Evolutionary conservation across 2,888 invertebrate genomes (phyloP).

Genomic region (Drosophila vallismaia): DNA sequence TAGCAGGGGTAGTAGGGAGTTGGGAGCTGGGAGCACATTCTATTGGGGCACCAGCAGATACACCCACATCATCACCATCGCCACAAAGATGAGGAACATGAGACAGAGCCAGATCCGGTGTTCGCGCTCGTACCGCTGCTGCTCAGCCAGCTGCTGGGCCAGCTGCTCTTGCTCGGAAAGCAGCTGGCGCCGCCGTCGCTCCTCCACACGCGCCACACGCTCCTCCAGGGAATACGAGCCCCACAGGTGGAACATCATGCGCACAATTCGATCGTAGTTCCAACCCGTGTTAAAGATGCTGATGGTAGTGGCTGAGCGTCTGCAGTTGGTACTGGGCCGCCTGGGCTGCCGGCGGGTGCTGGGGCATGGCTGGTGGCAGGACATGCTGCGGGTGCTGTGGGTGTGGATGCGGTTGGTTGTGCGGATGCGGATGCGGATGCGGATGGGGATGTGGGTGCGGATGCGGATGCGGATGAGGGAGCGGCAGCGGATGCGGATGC

Average conservation of each 20-base stretch:
- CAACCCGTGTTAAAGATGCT: constrained; percentile 75
- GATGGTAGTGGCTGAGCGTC: constrained; percentile 71
- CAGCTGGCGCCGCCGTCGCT: not conserved
- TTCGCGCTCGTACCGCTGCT: constrained; percentile 1
- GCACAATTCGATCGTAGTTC: constrained; percentile 41
- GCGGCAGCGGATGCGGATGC: constrained; percentile 27
- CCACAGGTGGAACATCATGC: constrained; percentile 12
- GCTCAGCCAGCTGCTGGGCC: not conserved
- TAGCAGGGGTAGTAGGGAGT: not conserved
- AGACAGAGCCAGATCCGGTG: constrained; percentile 11
- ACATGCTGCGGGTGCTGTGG: constrained; percentile 30
- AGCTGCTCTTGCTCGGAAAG: not conserved
- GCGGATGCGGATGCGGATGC: constrained; percentile 21
- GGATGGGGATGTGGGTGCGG: constrained; percentile 3
- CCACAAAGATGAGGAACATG: constrained; percentile 25
- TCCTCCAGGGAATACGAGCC: not conserved
- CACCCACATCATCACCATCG: constrained; percentile 7
- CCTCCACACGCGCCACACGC: constrained; percentile 6
- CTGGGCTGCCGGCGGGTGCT: constrained; percentile 43
- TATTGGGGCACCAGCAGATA: constrained; percentile 22
- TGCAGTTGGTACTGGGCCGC: constrained; percentile 54
- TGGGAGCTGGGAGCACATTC: constrained; percentile 9
- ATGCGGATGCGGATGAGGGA: constrained; percentile 41
- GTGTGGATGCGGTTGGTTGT: constrained; percentile 6
- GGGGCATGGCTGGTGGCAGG: constrained; percentile 8